These are phyloP conservation scores for Taeniopygia guttata DNA, from an alignment of 2,797 vertebrate species.

Conservation along the genomic window DNA sequence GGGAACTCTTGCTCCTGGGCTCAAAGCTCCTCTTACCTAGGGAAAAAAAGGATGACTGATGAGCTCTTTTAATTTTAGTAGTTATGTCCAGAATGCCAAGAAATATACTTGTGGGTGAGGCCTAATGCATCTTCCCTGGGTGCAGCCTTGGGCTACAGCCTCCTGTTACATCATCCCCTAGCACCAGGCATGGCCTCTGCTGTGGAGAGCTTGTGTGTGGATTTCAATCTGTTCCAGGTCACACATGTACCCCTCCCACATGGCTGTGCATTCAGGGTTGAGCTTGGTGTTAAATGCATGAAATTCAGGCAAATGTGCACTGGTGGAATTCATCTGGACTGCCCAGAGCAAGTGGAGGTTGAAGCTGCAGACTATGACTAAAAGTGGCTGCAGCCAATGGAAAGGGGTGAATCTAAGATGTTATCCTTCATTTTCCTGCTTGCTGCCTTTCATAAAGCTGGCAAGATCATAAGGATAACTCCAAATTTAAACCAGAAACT, in stretches of 20 bases:
- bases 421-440: neutral
- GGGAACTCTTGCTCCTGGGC: neutral
- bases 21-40: neutral
- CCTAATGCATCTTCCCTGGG: neutral
- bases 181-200: neutral
- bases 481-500: neutral
- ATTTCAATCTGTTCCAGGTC: neutral
- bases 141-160: neutral
- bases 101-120: neutral
- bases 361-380: neutral
- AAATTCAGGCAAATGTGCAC: neutral
- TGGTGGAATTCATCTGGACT: neutral
- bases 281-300: neutral
- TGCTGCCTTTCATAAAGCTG: neutral
- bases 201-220: rapidly evolving
- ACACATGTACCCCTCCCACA: neutral
- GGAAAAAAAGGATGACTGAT: neutral
- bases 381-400: neutral
- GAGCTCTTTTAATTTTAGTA: neutral
- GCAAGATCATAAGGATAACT: neutral
- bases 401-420: neutral
- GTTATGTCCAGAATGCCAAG: neutral
- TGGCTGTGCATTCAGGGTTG: neutral
- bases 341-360: neutral
- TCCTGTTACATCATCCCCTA: neutral